Base-by-base conservation (phyloP, 1,140 invertebrate genomes). In the Drosophila mauritiana region DNA sequence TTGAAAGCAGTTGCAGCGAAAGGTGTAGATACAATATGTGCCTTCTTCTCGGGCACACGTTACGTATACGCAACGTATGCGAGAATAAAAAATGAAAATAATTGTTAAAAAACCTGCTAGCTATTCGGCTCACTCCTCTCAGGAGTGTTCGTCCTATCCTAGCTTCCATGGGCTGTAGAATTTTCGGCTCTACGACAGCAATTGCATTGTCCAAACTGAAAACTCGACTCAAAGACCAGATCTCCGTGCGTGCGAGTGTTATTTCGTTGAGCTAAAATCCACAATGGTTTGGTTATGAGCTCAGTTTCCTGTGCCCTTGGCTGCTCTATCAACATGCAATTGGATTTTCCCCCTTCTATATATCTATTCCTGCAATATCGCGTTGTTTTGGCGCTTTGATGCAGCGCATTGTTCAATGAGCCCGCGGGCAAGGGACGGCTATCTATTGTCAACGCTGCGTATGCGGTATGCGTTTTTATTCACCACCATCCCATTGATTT, bases 401-500 rank as follows among this genome's bases (percentile, higher is more conserved):
- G 74, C 69, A 53, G 51, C 56, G 64, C 34, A 77, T 88, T 88
- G 83, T 86, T 82, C 57, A 61, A 69, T 72, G 49, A 45, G 74
- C 22, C 73, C 54, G 72, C 57, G 15, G 58, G 45, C 67, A 20
- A 46, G 39, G 48, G 15, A 46, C 34, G 27, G 13, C 62, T 53
- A 77, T 80, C 81, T 75, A 84, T 84, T 84, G 81, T 69, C 39
- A 57, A 40, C 48, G 54, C 13, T 57, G 63, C 79, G 65, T 76
- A 79, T 79, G 42, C 70, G 64, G 53, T 86, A 72, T 75, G 51
- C 61, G 65, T 48, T 83, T 76, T 76, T 82, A 77, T 83, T 88
- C 62, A 72, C 75, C 59, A 53, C 57, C 65, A 39, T 13, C 12
- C 37, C 62, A 36, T 31, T 49, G 51, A 39, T 48, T 20, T 34